Conservation (phyloP, 92 coral and sea anemone genomes). For the Porites divaricata region DNA sequence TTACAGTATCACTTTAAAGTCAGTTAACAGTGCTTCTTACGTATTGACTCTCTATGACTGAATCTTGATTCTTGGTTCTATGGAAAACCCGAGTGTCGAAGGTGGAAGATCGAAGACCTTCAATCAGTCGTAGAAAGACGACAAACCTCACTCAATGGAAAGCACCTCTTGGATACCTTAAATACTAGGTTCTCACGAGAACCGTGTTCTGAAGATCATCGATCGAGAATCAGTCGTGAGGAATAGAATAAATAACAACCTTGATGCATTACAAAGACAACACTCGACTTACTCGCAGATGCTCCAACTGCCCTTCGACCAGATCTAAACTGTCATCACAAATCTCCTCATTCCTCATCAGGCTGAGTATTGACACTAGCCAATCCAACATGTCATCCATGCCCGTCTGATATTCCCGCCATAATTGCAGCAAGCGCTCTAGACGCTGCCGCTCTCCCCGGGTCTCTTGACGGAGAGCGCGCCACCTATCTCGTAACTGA, state of each 20-base stretch:
- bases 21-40: too few relatives aligned
- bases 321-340: constrained; percentile 67
- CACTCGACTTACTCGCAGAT: constrained; percentile 68
- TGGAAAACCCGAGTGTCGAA: too few relatives aligned
- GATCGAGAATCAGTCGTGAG: background rate
- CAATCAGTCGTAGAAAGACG: too few relatives aligned
- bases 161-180: too few relatives aligned
- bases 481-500: constrained; percentile 88
- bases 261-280: background rate
- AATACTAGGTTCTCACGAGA: too few relatives aligned
- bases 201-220: too few relatives aligned
- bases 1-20: too few relatives aligned
- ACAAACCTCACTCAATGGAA: too few relatives aligned
- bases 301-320: constrained; percentile 81
- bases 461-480: constrained; percentile 78
- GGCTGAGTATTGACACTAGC: constrained; percentile 71
- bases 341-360: constrained; percentile 69
- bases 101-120: too few relatives aligned
- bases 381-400: constrained; percentile 91
- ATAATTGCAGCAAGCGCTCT: constrained; percentile 70
- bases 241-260: background rate
- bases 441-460: constrained; percentile 89
- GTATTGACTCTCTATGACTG: too few relatives aligned
- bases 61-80: too few relatives aligned
- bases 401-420: constrained; percentile 93